A percentile compares a stretch with the other conserved stretches of the same genome.
phyloP scores from a whole-genome alignment of 2,888 invertebrate species.

The Lepidocyrtinus sp. region DNA sequence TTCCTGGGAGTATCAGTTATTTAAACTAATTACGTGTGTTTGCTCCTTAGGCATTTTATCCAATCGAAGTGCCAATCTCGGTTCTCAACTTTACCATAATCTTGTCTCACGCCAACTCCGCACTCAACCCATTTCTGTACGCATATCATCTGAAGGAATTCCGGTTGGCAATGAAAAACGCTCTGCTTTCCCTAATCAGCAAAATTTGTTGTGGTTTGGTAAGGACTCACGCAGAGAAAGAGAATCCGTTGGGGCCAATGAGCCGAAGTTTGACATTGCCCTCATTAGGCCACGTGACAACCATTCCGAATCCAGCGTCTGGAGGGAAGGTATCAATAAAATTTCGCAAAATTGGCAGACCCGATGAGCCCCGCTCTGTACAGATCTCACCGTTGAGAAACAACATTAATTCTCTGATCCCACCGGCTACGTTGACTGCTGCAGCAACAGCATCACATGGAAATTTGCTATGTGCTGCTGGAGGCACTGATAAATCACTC shows the following conservation, averaged over 20 bases:
- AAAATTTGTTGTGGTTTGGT: constrained; percentile 66
- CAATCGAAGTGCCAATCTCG: constrained; percentile 79
- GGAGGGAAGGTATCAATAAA: constrained; percentile 67
- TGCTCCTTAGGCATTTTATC: constrained; percentile 77
- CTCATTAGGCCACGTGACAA: constrained; percentile 62
- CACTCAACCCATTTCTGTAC: constrained; percentile 89
- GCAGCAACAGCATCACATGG: constrained; percentile 41
- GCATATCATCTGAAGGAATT: constrained; percentile 94
- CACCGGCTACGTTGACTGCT: constrained; percentile 16
- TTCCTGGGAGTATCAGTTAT: neutral
- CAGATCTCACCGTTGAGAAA: constrained; percentile 52
- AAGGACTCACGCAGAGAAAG: constrained; percentile 59
- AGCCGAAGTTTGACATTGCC: constrained; percentile 69
- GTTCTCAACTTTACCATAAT: constrained; percentile 89
- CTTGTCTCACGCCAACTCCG: constrained; percentile 93
- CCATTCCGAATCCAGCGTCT: constrained; percentile 46
- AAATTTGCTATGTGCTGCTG: constrained; percentile 51
- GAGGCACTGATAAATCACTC: constrained; percentile 60
- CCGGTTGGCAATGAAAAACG: constrained; percentile 83
- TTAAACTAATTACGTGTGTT: constrained; percentile 12
- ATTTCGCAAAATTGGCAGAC: constrained; percentile 63
- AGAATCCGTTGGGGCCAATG: constrained; percentile 60
- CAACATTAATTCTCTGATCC: constrained; percentile 31
- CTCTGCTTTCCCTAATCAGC: constrained; percentile 74
- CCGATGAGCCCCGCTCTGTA: constrained; percentile 34